Conservation (phyloP, 2,113 vertebrate genomes). For the Helogale parvula region DNA sequence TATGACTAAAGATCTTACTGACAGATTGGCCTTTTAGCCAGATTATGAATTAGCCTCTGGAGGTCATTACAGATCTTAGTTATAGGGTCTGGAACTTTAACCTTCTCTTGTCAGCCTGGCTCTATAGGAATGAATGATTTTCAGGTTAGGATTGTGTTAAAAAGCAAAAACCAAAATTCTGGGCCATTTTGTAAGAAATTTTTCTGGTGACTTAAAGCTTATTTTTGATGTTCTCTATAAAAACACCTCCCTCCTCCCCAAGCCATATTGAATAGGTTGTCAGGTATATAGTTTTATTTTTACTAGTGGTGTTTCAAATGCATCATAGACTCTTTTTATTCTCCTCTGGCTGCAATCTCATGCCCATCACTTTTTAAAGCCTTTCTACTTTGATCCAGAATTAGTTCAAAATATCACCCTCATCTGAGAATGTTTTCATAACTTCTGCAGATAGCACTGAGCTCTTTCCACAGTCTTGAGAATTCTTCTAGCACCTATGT, state of each 20-base stretch:
- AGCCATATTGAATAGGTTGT: not conserved
- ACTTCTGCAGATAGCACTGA: not conserved
- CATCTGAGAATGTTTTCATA: not conserved
- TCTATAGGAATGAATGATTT: not conserved
- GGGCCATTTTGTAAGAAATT: not conserved
- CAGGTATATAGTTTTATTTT: not conserved
- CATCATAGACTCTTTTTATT: not conserved
- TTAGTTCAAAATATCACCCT: not conserved
- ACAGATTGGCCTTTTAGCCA: not conserved
- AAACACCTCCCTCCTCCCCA: not conserved
- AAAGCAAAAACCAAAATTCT: not conserved
- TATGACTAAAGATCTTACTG: not conserved
- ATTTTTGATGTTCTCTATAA: not conserved
- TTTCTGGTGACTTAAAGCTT: not conserved
- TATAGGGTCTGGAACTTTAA: not conserved
- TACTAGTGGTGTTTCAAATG: not conserved
- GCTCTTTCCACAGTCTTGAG: not conserved
- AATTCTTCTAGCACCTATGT: not conserved
- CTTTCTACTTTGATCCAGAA: not conserved
- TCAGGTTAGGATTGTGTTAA: constrained; percentile 11
- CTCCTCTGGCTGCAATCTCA: not conserved
- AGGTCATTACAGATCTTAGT: not conserved
- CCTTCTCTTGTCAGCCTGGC: not conserved
- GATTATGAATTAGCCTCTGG: constrained; percentile 22
- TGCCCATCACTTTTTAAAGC: not conserved